Base-by-base conservation (phyloP, 1,140 invertebrate genomes). In the Drosophila nannoptera region DNA sequence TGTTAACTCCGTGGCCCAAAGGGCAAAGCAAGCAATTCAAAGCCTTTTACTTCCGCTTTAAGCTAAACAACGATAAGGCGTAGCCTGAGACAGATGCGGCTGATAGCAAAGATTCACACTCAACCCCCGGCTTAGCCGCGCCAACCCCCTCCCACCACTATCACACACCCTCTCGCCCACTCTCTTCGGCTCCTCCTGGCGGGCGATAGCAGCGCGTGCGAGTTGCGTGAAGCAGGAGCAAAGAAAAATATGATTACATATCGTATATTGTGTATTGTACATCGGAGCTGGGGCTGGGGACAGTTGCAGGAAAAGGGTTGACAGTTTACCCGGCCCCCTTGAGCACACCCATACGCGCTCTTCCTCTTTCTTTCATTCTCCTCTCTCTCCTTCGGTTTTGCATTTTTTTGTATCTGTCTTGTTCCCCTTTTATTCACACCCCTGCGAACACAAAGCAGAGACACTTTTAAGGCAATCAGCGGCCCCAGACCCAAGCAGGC, bases 1-100 rank as follows among this genome's bases (percentile, higher is more conserved):
- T 83, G 67, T 82, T 63, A 63, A 52, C 52, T 22, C 22, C 22
- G 22, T 66, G 33, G 40, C 68, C 32, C 45, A 49, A 46, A 40
- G 31, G 31, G 46, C 12, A 53, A 48, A 32, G 35, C n/a, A 77
- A 75, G 78, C 80, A 75, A 83, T 83, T 83, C 80, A 84, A 83
- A 83, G 80, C 80, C 80, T 84, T 83, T 83, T 83, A 83, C 80
- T 83, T 83, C 80, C 80, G 80, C 80, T 78, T 73, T 66, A 84
- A 71, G 73, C 81, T 78, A 69, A 67, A 73, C 73, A 65, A 62
- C 42, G 48, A 67, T 54, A 52, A 55, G 32, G 7, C 45, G 45
- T 53, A 62, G 59, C 12, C 50, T 38, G 61, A 78, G 66, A 73
- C 80, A 84, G 80, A 86, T 84, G 81, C 73, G 69, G 61, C 81